phyloP scores from a whole-genome alignment of 2,888 invertebrate genomes.

The Halictus ligatus region DNA sequence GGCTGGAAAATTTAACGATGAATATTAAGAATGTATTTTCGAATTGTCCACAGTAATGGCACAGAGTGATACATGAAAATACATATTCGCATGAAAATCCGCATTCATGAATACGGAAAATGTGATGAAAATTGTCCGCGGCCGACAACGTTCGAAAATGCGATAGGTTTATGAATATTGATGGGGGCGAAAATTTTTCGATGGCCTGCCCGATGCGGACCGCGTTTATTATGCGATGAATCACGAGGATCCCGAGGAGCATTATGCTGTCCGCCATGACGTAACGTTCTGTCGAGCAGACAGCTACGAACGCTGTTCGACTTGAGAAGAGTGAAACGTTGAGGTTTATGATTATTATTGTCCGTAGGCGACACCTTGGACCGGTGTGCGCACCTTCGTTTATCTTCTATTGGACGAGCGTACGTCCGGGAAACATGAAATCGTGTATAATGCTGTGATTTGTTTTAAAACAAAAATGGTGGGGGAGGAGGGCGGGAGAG shows the following conservation, averaged over 20 bases:
- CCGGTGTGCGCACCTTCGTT: conserved; percentile 25
- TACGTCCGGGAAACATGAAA: conserved; percentile 31
- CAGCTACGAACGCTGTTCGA: conserved; percentile 35
- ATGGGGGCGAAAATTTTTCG: background rate
- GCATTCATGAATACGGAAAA: background rate
- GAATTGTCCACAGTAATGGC: too few species aligned
- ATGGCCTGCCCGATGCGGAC: background rate
- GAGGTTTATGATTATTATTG: conserved; percentile 40
- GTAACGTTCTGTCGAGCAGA: conserved; percentile 22
- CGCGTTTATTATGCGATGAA: conserved; percentile 9
- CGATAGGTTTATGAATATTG: background rate
- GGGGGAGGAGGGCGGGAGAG: too few species aligned
- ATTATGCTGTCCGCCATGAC: conserved; percentile 18
- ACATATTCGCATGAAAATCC: background rate
- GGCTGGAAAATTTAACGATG: too few species aligned
- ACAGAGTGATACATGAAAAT: background rate
- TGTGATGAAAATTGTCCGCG: background rate
- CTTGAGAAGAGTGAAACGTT: background rate
- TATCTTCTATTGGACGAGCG: conserved; percentile 21
- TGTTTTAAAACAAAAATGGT: conserved; percentile 43
- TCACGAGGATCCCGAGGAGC: conserved; percentile 21
- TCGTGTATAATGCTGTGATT: conserved; percentile 61
- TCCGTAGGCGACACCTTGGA: conserved; percentile 35
- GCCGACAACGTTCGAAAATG: background rate
- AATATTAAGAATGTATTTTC: too few species aligned